Evolutionary conservation across 2,797 vertebrate species (phyloP), one percentile per base, ranked within the genome.

Genomic region (Enteromius radiatus): DNA sequence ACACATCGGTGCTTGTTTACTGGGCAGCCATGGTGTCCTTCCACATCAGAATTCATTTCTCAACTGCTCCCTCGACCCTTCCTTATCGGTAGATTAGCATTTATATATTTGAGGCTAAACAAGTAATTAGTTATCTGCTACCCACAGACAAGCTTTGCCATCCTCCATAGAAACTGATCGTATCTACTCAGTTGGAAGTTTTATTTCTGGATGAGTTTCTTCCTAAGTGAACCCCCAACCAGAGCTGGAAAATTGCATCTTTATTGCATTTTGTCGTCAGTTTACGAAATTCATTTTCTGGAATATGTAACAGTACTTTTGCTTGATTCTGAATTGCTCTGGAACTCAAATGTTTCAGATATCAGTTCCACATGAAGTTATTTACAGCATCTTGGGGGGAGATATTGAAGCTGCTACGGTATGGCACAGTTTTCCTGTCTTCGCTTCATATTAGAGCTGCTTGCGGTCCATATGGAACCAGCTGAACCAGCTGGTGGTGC

Each of bases 181-280:
- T 76, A 83, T 80, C 76, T 79, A 81, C 85, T 80, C 76, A 73
- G 80, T 86, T 38, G 61, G 84, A 89, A 87, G 85, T 84, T 83
- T 84, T 31, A 87, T 89, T 90, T 89, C 84, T 84, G 68, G 43
- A 80, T 61, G 21, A 83, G 36, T 67, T 68, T 59, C 47, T 56
- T 68, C 69, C 31, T 26, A 61, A 45, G 26, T 52, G 6, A 38
- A 28, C 71, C 52, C 59, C 38, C 49, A 56, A 47, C 36, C 49
- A 9, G n/a, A 38, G 41, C 59, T 71, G 73, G 38, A 77, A 80
- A 74, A 81, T 47, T 47, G 1, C 31, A 45, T 81, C 56, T 70
- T 21, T 45, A 80, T 43, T 69, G 38, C 28, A 64, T 33, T 81
- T 49, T 81, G 14, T 73, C 36, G 10, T 81, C 21, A 5, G 10